phyloP scores from a whole-genome alignment of 2,113 vertebrate species.

The Vombatus ursinus region DNA sequence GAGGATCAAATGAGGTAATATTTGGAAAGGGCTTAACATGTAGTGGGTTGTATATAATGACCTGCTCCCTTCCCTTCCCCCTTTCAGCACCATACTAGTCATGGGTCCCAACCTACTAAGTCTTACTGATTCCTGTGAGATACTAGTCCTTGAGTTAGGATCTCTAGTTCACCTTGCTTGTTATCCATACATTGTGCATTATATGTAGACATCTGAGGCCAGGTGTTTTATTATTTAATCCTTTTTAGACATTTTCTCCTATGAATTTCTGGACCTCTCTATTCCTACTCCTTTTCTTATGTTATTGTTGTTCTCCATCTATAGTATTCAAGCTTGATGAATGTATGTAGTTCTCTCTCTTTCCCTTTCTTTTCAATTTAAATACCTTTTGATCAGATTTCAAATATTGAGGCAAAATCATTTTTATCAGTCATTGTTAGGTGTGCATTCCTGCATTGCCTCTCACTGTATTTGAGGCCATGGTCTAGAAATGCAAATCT shows the following conservation, averaged over 20 bases:
- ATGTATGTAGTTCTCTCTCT: too few relatives aligned
- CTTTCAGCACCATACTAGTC: not conserved
- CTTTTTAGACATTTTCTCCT: not conserved
- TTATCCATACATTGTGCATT: not conserved
- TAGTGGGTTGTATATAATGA: not conserved
- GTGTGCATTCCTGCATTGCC: not conserved
- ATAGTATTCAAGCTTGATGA: too few relatives aligned
- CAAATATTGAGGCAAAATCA: not conserved
- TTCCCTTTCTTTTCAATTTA: too few relatives aligned
- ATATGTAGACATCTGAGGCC: not conserved
- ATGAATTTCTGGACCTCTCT: not conserved
- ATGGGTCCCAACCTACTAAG: not conserved
- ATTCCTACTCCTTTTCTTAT: not conserved
- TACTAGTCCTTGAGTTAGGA: not conserved
- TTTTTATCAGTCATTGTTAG: not conserved
- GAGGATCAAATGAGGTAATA: not conserved
- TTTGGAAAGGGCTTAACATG: too few relatives aligned
- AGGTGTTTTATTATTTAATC: not conserved
- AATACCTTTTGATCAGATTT: not conserved
- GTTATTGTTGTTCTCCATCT: not conserved
- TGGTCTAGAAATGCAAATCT: not conserved
- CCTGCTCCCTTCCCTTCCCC: not conserved
- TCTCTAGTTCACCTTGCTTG: not conserved
- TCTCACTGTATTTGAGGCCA: not conserved
- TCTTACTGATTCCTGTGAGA: not conserved